Conservation (phyloP, 2,113 vertebrate species). For the Oreotragus oreotragus region DNA sequence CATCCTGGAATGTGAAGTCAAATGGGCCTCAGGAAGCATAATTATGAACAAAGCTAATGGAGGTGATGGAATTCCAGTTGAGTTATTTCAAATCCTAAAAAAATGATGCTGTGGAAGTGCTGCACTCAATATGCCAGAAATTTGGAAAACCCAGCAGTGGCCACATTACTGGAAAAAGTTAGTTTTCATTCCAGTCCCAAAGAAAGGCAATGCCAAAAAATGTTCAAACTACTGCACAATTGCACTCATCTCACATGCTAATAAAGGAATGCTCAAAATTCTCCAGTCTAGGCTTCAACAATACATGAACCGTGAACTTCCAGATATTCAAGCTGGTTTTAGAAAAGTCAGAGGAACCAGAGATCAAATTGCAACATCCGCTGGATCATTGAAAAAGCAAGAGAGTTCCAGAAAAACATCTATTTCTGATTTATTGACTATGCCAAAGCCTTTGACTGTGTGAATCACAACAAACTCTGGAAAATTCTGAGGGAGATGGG, state of each 20-base stretch:
- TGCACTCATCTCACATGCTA: background rate
- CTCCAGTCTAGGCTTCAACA: background rate
- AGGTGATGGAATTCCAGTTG: background rate
- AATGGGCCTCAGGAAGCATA: background rate
- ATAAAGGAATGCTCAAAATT: background rate
- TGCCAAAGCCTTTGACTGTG: background rate
- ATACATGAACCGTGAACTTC: accelerated
- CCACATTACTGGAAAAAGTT: background rate
- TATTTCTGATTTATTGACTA: background rate
- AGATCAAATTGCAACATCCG: background rate
- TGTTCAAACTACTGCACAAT: background rate
- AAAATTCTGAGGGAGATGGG: background rate
- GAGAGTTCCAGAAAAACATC: background rate
- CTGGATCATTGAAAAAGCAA: background rate
- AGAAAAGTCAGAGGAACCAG: background rate
- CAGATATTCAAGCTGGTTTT: background rate
- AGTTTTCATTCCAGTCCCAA: background rate
- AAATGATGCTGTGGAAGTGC: background rate
- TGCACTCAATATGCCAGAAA: background rate
- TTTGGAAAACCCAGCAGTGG: background rate
- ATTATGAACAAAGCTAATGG: background rate
- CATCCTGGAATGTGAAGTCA: background rate
- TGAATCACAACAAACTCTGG: background rate
- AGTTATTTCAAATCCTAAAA: background rate
- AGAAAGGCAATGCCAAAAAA: background rate